Evolutionary conservation across 2,113 vertebrate species (phyloP), one percentile per base, ranked within the genome.

Genomic region (Istiophorus platypterus): DNA sequence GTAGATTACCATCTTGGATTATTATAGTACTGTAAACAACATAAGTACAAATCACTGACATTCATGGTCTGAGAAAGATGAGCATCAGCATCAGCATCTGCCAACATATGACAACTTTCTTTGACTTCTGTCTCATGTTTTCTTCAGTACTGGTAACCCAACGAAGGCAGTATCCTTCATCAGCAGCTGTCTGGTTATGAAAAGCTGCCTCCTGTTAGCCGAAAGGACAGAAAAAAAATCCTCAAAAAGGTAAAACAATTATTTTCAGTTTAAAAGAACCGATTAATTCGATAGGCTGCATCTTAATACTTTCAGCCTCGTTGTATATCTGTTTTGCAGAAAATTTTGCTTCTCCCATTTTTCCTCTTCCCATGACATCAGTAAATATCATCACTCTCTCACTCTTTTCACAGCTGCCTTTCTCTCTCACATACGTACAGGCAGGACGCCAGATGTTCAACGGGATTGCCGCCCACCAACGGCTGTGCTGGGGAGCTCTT

Each of bases 361-460:
- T 34, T 22, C 6, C 29, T 22, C 6, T 3, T 34, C 1, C 31
- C 24, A 2, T 41, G 39, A 31, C 0, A 5, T 15, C 14, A 42
- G 14, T 31, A 29, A n/a, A 7, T 47, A 14, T 58, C 9, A 49
- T 41, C 26, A 10, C 65, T 82, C 37, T 54, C 26, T 18, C 59
- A 24, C 20, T 71, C 9, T 31, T 27, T 64, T 69, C 59, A 29
- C 70, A 66, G 65, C 64, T 72, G 34, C 37, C 51, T 82, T n/a
- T 67, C 75, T 80, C 41, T 45, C 54, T 81, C 15, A 5, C 51
- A 39, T 41, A 47, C 56, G 49, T 79, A 37, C 88, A 94, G 93
- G 91, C 89, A 81, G 82, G 80, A 75, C 86, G 73, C 87, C 92
- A 93, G 92, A 95, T 96, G 95, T 93, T 91, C 73, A 72, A 88